These are phyloP conservation scores for Indicator indicator DNA, from an alignment of 2,113 vertebrate species.

Conservation along the genomic window DNA sequence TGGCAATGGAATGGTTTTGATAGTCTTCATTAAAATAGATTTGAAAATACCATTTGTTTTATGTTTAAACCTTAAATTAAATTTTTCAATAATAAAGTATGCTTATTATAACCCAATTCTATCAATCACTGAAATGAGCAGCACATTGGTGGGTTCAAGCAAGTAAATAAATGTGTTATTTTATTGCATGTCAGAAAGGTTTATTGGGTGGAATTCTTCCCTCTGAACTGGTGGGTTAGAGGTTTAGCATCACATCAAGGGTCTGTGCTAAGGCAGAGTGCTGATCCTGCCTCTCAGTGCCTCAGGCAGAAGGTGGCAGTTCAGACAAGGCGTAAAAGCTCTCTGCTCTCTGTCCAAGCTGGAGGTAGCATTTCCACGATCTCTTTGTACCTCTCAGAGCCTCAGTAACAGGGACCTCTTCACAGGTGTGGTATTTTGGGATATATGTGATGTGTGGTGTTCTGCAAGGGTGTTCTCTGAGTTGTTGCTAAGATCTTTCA, in stretches of 20 bases:
- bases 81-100: conserved; percentile 74
- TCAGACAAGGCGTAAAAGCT: not conserved
- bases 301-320: not conserved
- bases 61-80: conserved; percentile 74
- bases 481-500: not conserved
- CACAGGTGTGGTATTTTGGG: not conserved
- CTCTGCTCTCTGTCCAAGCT: not conserved
- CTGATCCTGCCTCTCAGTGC: not conserved
- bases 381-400: not conserved
- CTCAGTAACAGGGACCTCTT: not conserved
- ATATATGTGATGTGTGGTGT: accelerated
- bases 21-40: conserved; percentile 71
- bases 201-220: conserved; percentile 39
- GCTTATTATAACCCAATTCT: conserved; percentile 73
- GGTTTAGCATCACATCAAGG: not conserved
- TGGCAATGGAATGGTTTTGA: conserved; percentile 69
- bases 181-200: conserved; percentile 57
- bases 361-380: accelerated
- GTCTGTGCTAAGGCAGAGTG: not conserved
- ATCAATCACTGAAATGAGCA: conserved; percentile 70
- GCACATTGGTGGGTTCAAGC: conserved; percentile 67
- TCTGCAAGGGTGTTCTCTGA: not conserved
- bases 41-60: conserved; percentile 74
- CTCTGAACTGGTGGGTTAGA: conserved; percentile 22
- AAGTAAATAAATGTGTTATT: conserved; percentile 70